Evolutionary conservation across 2,113 vertebrate genomes (phyloP), one percentile per base, ranked within the genome.

Genomic region (Geothlypis trichas): DNA sequence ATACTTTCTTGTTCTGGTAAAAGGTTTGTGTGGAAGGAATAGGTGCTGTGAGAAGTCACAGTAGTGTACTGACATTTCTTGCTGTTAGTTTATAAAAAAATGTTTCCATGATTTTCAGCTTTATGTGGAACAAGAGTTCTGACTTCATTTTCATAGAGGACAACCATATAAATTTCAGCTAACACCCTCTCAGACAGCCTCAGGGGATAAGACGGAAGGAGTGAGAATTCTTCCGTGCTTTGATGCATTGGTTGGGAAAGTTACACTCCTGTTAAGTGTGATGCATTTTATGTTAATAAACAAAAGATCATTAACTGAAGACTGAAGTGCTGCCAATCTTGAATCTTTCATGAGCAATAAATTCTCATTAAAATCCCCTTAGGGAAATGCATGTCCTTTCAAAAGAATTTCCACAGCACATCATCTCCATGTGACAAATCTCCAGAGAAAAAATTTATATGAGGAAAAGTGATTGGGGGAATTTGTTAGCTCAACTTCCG

Each of bases 261-360:
- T 89, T 94, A 44, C 47, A 44, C 39, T 95, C 67, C 75, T 91
- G 78, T 84, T 90, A 87, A 88, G 84, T 9, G 28, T 76, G 94
- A 91, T 94, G 80, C 67, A 59, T 85, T 89, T 96, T 91, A 83
- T 96, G 84, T 94, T 96, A 95, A 97, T 94, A 96, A 96, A 95
- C 91, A 91, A 91, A 96, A 96, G 94, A 96, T 94, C 62, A 49
- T 97, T 97, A 92, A 85, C 57, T 90, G 87, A 95, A 93, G 84
- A 86, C 65, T 92, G 81, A 95, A 97, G 75, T 90, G 87, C 92
- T 96, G 93, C 91, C 95, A 96, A 91, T 95, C 61, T 82, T 91
- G 84, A 94, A 95, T 95, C 91, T 95, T 97, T 91, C 87, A 91
- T 94, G 68, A 95, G 93, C 87, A 94, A 89, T 96, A 95, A 96